Evolutionary conservation across 2,888 invertebrate genomes (phyloP), one percentile per base, ranked within the genome.

Genomic region (Dione vanillae): DNA sequence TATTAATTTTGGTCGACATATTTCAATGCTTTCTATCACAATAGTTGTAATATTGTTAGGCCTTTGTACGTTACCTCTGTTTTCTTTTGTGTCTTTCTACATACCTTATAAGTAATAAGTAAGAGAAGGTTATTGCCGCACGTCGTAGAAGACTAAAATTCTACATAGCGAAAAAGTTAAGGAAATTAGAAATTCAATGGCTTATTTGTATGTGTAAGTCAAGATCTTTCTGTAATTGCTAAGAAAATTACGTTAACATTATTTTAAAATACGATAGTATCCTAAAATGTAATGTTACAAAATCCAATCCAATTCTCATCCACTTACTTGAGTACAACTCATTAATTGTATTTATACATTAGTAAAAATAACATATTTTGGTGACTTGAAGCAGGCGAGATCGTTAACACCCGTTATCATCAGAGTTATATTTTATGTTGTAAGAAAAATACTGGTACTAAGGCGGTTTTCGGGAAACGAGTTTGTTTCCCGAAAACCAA

Each of bases 21-120:
- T 16, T 47, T 49, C 45, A 45, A 56, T 66, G 37, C 45, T 58
- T 58, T 58, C 40, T 58, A 58, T 11, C 16, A 58, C 40, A 40
- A 58, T 58, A 19, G 8, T 58, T 58, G 20, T 51, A 51, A 52
- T 52, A 8, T 41, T 41, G 58, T 58, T 41, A 58, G 58, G 58
- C 41, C 12, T 58, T 58, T 58, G 41, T 41, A 12, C 40, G 58
- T 16, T 58, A 58, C 19, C 40, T 41, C 19, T 19, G 35, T 52
- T 19, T 58, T 19, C 58, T 12, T 41, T 58, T 58, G 40, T 58
- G 58, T 58, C 8, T 19, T 58, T 19, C 19, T 41, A 19, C 58
- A 20, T 52, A 58, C 40, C 41, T 58, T 58, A 58, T 58, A 58
- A 58, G 19, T 58, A 19, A 58, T 58, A 40, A 41, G 58, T 58